Conservation (phyloP, 37 sponge, comb jelly and placozoan species). For the Crambe crambe region DNA sequence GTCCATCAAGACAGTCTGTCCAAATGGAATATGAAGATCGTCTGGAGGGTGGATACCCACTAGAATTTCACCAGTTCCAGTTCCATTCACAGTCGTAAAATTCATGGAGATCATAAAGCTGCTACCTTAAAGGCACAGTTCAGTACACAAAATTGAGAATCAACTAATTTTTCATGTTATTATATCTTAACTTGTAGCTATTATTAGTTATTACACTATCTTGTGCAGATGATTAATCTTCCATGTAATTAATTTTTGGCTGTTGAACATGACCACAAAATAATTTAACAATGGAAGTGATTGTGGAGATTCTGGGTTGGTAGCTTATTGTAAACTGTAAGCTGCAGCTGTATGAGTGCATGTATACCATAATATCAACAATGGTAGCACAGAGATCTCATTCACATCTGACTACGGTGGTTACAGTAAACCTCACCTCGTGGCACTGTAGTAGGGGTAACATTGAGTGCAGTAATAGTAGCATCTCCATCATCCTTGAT, state of each 20-base stretch:
- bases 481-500: conserved; percentile 85
- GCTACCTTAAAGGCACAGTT: conserved; percentile 30
- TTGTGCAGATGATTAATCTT: too few relatives aligned
- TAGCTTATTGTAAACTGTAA: too few relatives aligned
- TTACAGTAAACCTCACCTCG: too few relatives aligned
- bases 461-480: conserved; percentile 52
- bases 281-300: too few relatives aligned
- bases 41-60: conserved; percentile 69
- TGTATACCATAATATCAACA: too few relatives aligned
- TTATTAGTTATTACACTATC: background rate
- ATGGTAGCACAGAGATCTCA: too few relatives aligned
- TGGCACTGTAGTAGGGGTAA: conserved; percentile 51
- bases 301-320: too few relatives aligned
- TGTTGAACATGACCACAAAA: too few relatives aligned
- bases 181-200: background rate
- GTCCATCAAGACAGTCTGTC: conserved; percentile 35
- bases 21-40: conserved; percentile 77
- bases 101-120: conserved; percentile 51
- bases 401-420: too few relatives aligned
- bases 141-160: too few relatives aligned
- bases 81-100: conserved; percentile 64
- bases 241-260: too few relatives aligned
- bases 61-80: conserved; percentile 87
- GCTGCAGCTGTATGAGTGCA: too few relatives aligned
- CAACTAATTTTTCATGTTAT: background rate